Evolutionary conservation across 2,888 invertebrate species (phyloP).

Genomic region (Cataglyphis cursor): DNA sequence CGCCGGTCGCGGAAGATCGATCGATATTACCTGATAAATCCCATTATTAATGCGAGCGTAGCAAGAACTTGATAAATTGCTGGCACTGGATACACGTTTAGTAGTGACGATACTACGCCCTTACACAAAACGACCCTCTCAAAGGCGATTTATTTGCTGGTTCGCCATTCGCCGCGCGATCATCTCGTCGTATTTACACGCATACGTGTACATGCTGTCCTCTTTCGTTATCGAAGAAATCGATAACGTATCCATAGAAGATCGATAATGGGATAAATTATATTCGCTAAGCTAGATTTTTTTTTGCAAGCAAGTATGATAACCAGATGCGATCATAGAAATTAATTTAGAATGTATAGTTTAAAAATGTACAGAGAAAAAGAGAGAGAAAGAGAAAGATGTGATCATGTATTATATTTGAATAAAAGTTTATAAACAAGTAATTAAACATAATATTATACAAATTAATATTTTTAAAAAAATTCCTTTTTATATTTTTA

Average conservation of each 20-base stretch:
- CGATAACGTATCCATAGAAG: slow-evolving; percentile 19
- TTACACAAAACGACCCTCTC: slow-evolving; percentile 64
- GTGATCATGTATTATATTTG: neutral
- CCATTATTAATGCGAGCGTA: slow-evolving; percentile 72
- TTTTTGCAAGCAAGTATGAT: slow-evolving; percentile 27
- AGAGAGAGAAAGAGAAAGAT: too few relatives aligned
- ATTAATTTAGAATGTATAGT: slow-evolving; percentile 2
- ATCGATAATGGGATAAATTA: slow-evolving; percentile 34
- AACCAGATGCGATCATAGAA: neutral
- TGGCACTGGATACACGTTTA: slow-evolving; percentile 56
- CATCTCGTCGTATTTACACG: slow-evolving; percentile 47
- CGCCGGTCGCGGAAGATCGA: slow-evolving; percentile 66
- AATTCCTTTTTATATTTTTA: neutral
- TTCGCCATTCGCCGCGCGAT: slow-evolving; percentile 8
- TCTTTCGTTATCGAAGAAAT: slow-evolving; percentile 43
- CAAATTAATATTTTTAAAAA: neutral
- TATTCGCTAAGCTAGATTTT: neutral
- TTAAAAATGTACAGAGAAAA: neutral
- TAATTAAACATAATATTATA: neutral
- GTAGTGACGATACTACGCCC: slow-evolving; percentile 56
- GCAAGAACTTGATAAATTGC: slow-evolving; percentile 76
- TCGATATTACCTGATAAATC: slow-evolving; percentile 77
- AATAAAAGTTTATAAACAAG: neutral
- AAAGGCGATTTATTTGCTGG: slow-evolving; percentile 58
- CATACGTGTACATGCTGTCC: slow-evolving; percentile 29